phyloP scores from a whole-genome alignment of 2,797 vertebrate genomes.

The Sorex maritimensis region DNA sequence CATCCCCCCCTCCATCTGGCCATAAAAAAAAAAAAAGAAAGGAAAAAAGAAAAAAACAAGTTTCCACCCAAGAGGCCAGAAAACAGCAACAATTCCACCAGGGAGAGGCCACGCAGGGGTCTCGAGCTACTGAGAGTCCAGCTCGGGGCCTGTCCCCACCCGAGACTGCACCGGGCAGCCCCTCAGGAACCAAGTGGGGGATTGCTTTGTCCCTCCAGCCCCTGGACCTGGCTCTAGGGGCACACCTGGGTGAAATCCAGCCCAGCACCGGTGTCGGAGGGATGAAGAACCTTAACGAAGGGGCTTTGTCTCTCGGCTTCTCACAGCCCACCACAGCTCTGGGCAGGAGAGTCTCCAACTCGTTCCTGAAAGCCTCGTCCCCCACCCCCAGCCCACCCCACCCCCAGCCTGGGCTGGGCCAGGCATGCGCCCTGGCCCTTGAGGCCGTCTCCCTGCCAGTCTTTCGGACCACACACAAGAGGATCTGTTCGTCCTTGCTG shows the following conservation, averaged over 20 bases:
- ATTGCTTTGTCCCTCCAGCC: neutral
- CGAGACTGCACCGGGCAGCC: neutral
- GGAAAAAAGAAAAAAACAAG: too few species aligned
- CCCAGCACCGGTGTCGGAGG: fast-evolving
- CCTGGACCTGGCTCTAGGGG: neutral
- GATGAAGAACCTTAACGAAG: neutral
- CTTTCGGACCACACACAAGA: neutral
- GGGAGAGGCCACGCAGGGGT: neutral
- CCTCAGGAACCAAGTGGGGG: neutral
- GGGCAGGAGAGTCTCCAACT: too few species aligned
- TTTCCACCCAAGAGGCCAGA: neutral
- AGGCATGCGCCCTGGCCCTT: too few species aligned
- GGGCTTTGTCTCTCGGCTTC: too few species aligned
- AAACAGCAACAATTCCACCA: neutral
- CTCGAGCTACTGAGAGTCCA: neutral
- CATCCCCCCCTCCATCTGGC: too few species aligned
- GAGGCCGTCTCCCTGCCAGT: neutral
- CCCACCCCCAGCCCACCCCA: too few species aligned
- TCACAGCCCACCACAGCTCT: too few species aligned
- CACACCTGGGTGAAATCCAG: neutral
- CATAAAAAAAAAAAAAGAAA: too few species aligned
- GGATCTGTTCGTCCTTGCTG: neutral
- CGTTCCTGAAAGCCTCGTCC: too few species aligned
- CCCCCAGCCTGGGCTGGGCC: too few species aligned
- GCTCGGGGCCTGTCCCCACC: too few species aligned